These are phyloP conservation scores for Chiroxiphia lanceolata DNA, from an alignment of 2,797 vertebrate species.

Conservation along the genomic window DNA sequence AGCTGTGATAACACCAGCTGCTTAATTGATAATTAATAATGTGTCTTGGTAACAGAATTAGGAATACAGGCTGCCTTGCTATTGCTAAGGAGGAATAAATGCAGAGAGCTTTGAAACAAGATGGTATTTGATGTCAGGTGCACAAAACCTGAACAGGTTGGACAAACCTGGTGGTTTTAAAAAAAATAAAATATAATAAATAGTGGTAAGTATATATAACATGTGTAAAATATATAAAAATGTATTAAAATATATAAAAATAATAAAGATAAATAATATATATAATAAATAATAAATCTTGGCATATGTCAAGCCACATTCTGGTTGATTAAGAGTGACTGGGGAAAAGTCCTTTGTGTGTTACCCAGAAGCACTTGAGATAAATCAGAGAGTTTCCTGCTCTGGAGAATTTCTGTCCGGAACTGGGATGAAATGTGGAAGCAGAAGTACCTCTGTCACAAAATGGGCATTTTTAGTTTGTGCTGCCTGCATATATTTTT, in stretches of 20 bases:
- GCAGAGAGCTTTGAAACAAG: background rate
- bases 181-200: background rate
- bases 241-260: background rate
- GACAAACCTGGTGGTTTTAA: background rate
- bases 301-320: background rate
- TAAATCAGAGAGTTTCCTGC: background rate
- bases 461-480: background rate
- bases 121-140: background rate
- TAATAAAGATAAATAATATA: background rate
- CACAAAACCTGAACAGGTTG: background rate
- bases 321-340: background rate
- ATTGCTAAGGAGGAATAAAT: background rate
- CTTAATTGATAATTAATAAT: background rate
- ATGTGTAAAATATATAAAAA: background rate
- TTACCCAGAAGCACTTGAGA: background rate
- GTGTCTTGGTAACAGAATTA: background rate
- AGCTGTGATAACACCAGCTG: background rate
- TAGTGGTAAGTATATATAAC: background rate
- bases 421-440: background rate
- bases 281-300: background rate
- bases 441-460: background rate
- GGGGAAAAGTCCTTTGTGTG: background rate
- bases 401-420: background rate
- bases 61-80: background rate
- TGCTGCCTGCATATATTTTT: background rate